Base-by-base conservation (phyloP, 37 sponge, comb jelly and placozoan species). In the Haliclona indistincta region DNA sequence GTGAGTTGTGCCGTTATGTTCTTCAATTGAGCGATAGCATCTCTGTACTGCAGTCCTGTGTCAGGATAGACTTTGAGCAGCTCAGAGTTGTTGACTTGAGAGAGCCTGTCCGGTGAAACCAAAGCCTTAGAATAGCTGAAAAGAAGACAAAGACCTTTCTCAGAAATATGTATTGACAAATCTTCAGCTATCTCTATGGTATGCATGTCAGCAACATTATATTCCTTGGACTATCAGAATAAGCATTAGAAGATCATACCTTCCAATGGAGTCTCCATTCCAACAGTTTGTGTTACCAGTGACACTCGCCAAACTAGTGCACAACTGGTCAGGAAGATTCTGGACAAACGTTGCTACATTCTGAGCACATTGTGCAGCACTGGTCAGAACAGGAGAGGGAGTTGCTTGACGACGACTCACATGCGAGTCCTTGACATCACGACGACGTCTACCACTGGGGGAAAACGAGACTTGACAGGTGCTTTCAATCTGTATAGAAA, bases 11-110 rank as follows among this genome's bases (percentile, higher is more conserved):
- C 7, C 7, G 26, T n/a, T 6, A 58, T 26, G 28, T 11, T 25
- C 28, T n/a, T 58, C 23, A 58, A 20, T 58, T n/a, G 26, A 8
- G 60, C 7, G 7, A 58, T 58, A n/a, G 60, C 60, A 20, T 58
- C 28, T 58, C n/a, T 58, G 60, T 58, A 58, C 23, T 25, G 60
- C n/a, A 58, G 60, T 6, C 60, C 60, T 7, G 60, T 58, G n/a
- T 58, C 28, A 25, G 60, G 6, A 25, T 26, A 25, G 25, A 20
- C n/a, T n/a, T n/a, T n/a, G 60, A 25, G n/a, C n/a, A 58, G 60
- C 60, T 58, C 60, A n/a, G 60, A 26, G 28, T 58, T 58, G 6
- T 58, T 20, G 7, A 8, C 6, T 58, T 58, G 60, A 20, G 26
- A 25, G 26, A 58, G 28, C n/a, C 60, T 11, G n/a, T 58, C 60